Conservation (phyloP, 2,797 vertebrate genomes). For the Dendrocincla fuliginosa region DNA sequence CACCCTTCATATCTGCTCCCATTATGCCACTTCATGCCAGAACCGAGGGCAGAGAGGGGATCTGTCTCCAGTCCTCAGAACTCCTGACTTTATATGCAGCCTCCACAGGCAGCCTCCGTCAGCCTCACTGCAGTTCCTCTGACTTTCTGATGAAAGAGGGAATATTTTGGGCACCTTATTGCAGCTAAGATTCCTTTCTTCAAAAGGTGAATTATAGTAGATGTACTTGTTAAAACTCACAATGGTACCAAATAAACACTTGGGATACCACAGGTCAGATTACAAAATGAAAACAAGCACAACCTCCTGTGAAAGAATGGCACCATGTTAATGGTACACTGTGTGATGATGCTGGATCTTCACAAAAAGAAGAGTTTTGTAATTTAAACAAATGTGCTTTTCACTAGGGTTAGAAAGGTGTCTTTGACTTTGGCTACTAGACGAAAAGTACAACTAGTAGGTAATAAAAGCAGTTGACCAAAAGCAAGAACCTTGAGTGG, state of each 20-base stretch:
- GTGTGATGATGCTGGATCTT: background rate
- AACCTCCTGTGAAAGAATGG: background rate
- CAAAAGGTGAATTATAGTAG: background rate
- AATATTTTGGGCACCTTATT: background rate
- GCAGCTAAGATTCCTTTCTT: background rate
- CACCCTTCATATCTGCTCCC: background rate
- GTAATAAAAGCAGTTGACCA: background rate
- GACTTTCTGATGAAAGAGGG: background rate
- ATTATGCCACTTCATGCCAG: fast-evolving
- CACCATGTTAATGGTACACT: background rate
- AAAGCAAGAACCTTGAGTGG: background rate
- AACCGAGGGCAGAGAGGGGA: background rate
- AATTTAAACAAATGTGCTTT: background rate
- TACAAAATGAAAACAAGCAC: background rate
- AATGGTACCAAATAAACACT: background rate
- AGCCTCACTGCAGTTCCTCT: background rate
- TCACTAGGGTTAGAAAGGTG: background rate
- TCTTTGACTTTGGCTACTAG: background rate
- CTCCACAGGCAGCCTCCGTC: background rate
- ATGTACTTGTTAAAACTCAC: background rate
- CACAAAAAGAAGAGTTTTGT: background rate
- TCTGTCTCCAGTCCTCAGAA: background rate
- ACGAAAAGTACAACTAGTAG: background rate
- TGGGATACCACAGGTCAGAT: background rate
- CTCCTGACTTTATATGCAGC: background rate